Conservation (phyloP, 2,797 vertebrate genomes). For the Melanotaenia pygmaea region DNA sequence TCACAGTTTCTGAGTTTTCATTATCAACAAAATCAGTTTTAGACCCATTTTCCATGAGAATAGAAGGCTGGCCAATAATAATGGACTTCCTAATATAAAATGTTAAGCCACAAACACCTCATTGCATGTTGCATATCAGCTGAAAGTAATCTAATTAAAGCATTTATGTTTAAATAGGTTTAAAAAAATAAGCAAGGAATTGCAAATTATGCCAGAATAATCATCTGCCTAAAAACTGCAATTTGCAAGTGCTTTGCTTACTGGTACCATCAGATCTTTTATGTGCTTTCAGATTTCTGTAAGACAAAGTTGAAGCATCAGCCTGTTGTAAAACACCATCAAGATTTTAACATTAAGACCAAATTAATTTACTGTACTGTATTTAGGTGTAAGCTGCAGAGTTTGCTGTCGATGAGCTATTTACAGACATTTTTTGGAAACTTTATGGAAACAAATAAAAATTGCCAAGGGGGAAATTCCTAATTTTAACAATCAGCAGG, state of each 20-base stretch:
- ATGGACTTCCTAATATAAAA: neutral
- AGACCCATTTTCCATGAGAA: neutral
- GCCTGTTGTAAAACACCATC: neutral
- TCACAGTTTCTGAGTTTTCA: neutral
- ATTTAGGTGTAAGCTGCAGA: neutral
- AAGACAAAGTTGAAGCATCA: neutral
- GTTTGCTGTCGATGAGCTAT: too few relatives aligned
- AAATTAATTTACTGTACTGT: neutral
- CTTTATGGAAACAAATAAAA: neutral
- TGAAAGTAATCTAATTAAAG: neutral
- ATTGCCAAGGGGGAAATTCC: neutral
- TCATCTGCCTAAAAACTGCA: neutral
- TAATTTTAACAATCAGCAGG: neutral
- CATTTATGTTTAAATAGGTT: neutral
- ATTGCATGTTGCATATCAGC: neutral
- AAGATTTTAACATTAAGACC: neutral
- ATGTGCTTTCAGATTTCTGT: neutral
- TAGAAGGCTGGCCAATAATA: neutral
- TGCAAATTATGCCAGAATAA: neutral
- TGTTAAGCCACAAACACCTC: neutral
- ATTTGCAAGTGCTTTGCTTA: neutral
- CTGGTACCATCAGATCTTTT: neutral
- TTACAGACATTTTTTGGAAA: too few relatives aligned
- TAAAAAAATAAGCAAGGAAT: neutral
- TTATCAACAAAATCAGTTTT: neutral